Evolutionary conservation across 2,113 vertebrate species (phyloP).

Genomic region (Poeciliopsis turrubarensis): DNA sequence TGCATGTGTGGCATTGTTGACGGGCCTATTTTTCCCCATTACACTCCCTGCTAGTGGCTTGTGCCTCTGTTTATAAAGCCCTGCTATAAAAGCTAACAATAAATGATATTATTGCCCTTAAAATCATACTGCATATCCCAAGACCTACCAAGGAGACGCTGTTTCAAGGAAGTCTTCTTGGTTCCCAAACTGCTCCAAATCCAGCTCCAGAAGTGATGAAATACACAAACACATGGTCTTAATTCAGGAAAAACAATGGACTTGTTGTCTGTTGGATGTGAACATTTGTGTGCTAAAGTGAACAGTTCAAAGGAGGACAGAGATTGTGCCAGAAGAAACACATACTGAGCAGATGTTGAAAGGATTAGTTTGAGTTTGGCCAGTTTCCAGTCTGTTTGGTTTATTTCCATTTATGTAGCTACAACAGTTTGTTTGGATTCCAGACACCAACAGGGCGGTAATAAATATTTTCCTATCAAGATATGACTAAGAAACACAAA

Average conservation of each 20-base stretch:
- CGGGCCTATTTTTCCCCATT: too few species aligned
- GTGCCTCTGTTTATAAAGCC: neutral
- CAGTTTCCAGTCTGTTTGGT: constrained; percentile 3
- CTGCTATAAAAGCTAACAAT: constrained; percentile 13
- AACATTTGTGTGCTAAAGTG: neutral
- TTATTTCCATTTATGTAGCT: constrained; percentile 24
- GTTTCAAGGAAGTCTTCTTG: constrained; percentile 22
- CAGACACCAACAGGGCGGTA: constrained; percentile 13
- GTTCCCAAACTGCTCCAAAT: constrained; percentile 26
- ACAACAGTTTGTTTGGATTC: constrained; percentile 28
- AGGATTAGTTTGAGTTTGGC: constrained; percentile 27
- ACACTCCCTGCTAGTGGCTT: too few species aligned
- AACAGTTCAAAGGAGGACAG: constrained; percentile 19
- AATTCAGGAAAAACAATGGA: constrained; percentile 51
- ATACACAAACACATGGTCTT: constrained; percentile 34
- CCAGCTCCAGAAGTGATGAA: constrained; percentile 41
- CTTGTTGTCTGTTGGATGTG: constrained; percentile 18
- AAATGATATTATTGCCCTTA: constrained; percentile 44
- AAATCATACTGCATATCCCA: constrained; percentile 32
- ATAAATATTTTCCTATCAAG: neutral
- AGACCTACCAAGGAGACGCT: constrained; percentile 52
- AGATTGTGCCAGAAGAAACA: constrained; percentile 28
- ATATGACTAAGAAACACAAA: neutral
- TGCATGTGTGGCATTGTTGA: too few species aligned
- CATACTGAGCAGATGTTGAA: constrained; percentile 48